Conservation (phyloP, 1,140 invertebrate genomes). For the Aporrectodea caliginosa region DNA sequence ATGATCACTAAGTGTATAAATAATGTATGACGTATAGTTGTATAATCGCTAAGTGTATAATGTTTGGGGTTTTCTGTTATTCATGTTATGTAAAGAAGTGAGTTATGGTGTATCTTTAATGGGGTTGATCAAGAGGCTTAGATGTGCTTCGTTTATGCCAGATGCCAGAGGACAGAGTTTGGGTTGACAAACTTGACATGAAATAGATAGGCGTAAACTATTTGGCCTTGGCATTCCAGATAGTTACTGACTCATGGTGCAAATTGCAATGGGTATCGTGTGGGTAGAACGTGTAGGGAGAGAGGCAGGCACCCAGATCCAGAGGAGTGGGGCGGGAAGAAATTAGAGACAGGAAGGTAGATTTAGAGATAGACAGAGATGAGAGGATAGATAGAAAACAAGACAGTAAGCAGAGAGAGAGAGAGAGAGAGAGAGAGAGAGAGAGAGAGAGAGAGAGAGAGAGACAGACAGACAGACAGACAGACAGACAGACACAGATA, state of each 20-base stretch:
- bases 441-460: background rate
- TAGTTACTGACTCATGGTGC: background rate
- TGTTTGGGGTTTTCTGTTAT: too few species aligned
- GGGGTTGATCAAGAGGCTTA: too few species aligned
- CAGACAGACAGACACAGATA: background rate
- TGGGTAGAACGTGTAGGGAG: constrained; percentile 9
- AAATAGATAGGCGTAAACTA: background rate
- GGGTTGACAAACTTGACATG: background rate
- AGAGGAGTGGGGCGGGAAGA: background rate
- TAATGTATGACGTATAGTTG: too few species aligned
- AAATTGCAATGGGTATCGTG: constrained; percentile 11
- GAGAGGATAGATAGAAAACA: background rate
- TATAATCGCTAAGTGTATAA: too few species aligned
- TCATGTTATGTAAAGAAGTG: too few species aligned
- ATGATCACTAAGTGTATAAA: too few species aligned
- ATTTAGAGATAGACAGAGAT: background rate
- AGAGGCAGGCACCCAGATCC: too few species aligned
- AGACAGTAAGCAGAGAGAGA: background rate
- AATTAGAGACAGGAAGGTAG: background rate
- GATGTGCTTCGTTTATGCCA: background rate
- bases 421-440: background rate
- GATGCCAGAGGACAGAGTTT: background rate
- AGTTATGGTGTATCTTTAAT: too few species aligned
- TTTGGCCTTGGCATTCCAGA: background rate
- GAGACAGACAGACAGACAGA: background rate